Conservation (phyloP, 2,113 vertebrate species). For the Coreoperca whiteheadi region DNA sequence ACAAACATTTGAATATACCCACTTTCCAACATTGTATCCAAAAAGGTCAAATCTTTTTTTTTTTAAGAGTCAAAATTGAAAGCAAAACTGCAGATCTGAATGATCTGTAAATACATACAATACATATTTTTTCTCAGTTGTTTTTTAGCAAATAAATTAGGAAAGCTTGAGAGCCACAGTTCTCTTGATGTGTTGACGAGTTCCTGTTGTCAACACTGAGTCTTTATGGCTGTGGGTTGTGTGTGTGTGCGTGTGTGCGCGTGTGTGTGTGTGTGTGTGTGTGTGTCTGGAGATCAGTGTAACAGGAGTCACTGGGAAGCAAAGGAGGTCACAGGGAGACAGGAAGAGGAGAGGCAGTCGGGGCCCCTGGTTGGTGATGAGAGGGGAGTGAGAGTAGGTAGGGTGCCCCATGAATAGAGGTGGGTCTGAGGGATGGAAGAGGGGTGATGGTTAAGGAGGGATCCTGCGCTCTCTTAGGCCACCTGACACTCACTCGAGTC, state of each 20-base stretch:
- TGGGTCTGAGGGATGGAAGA: not conserved
- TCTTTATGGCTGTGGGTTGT: slow-evolving; percentile 49
- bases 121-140: slow-evolving; percentile 49
- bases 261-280: slow-evolving; percentile 20
- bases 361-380: slow-evolving; percentile 49
- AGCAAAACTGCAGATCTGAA: slow-evolving; percentile 50
- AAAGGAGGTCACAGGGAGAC: slow-evolving; percentile 42
- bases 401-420: not conserved
- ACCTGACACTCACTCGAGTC: slow-evolving; percentile 86
- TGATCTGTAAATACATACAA: slow-evolving; percentile 59
- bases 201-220: slow-evolving; percentile 65
- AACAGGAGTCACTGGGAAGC: slow-evolving; percentile 49
- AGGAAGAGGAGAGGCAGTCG: slow-evolving; percentile 44
- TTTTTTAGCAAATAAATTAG: slow-evolving; percentile 82
- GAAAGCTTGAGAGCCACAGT: slow-evolving; percentile 71
- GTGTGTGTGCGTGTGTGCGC: slow-evolving; percentile 18
- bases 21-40: slow-evolving; percentile 30
- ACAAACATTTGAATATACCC: slow-evolving; percentile 38
- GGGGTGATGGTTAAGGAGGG: not conserved
- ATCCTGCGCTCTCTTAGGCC: slow-evolving; percentile 77
- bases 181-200: slow-evolving; percentile 52
- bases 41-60: slow-evolving; percentile 38
- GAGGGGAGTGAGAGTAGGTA: not conserved
- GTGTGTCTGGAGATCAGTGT: slow-evolving; percentile 31
- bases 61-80: slow-evolving; percentile 35